Conservation (phyloP, 2,797 vertebrate genomes). For the Pseudomugil gertrudae region DNA sequence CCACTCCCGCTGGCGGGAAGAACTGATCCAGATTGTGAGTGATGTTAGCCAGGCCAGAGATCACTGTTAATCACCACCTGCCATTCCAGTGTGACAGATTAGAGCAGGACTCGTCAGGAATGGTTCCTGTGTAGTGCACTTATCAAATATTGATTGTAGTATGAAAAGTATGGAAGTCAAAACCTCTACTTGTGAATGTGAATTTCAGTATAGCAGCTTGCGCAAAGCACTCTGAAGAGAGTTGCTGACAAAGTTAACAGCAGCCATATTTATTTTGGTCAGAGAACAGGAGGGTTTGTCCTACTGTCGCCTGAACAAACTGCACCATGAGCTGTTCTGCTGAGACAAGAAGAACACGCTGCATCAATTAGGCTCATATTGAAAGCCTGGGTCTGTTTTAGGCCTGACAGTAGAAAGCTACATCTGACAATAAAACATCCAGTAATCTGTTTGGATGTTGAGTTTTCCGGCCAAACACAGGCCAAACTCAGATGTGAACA, state of each 20-base stretch:
- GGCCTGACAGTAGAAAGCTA: slow-evolving; percentile 36
- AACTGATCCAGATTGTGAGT: slow-evolving; percentile 73
- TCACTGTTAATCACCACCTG: slow-evolving; percentile 71
- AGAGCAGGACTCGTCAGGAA: slow-evolving; percentile 54
- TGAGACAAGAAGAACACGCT: slow-evolving; percentile 57
- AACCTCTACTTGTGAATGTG: slow-evolving; percentile 36
- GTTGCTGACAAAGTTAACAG: slow-evolving; percentile 83
- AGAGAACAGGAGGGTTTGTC: slow-evolving; percentile 54
- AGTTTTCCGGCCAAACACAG: slow-evolving; percentile 72
- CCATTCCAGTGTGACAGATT: slow-evolving; percentile 62
- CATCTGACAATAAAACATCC: slow-evolving; percentile 72
- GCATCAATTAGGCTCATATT: slow-evolving; percentile 66
- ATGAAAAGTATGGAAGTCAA: slow-evolving; percentile 47
- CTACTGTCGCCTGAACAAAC: slow-evolving; percentile 38
- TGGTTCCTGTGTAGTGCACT: slow-evolving; percentile 37
- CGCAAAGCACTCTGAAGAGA: slow-evolving; percentile 68
- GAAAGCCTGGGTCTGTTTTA: slow-evolving; percentile 55
- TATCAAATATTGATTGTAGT: slow-evolving; percentile 58
- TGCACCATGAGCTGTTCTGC: slow-evolving; percentile 34
- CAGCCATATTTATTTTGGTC: slow-evolving; percentile 83
- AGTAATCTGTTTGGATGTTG: slow-evolving; percentile 72
- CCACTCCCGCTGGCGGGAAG: slow-evolving; percentile 73
- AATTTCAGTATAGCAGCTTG: slow-evolving; percentile 25
- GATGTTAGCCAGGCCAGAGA: slow-evolving; percentile 75
- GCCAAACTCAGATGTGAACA: slow-evolving; percentile 69